phyloP scores from a whole-genome alignment of 2,888 invertebrate species.

The Tetranychus truncatus region DNA sequence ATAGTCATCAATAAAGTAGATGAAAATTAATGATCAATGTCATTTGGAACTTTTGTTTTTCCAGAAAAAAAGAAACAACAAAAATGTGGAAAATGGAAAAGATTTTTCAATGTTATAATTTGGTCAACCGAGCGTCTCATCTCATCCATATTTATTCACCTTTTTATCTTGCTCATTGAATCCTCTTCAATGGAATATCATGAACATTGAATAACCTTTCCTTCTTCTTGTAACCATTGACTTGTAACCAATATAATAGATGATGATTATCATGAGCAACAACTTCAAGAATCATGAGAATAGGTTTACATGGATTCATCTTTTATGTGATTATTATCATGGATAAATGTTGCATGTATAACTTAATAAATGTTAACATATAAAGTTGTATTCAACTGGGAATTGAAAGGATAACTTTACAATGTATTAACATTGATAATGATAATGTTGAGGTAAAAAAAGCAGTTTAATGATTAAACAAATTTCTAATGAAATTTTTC shows the following conservation, averaged over 20 bases:
- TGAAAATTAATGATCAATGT: no score
- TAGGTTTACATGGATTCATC: background rate
- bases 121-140: background rate
- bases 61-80: no score
- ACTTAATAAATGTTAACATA: background rate
- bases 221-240: no score
- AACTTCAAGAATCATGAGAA: no score
- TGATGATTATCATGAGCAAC: no score
- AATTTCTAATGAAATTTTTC: no score
- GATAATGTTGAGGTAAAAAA: background rate
- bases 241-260: no score
- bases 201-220: background rate
- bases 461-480: no score
- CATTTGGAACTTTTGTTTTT: background rate
- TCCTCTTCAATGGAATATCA: background rate
- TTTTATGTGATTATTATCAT: background rate
- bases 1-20: no score
- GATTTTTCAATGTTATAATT: background rate
- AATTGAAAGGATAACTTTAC: background rate
- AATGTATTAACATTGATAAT: background rate
- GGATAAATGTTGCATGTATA: background rate
- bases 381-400: background rate
- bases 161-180: background rate
- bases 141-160: background rate
- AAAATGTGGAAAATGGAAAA: background rate